Base-by-base conservation (phyloP, 1,140 invertebrate species). In the Bombus ignitus region DNA sequence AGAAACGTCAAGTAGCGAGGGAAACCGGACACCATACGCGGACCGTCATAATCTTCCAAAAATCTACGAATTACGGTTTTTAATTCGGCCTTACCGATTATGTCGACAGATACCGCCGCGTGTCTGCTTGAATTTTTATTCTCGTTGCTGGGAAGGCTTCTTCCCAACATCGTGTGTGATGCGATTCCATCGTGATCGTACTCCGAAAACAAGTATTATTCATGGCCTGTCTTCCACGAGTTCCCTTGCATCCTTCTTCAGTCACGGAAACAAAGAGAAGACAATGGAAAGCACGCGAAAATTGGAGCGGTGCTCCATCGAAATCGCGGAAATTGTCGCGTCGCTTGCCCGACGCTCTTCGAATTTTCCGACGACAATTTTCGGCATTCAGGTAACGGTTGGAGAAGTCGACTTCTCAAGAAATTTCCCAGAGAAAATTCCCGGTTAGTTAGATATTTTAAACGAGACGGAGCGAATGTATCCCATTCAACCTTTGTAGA, bases 31-130 rank as follows among this genome's bases (percentile, higher is more conserved):
- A 4, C 59, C 13, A 2, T 18, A 10, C 79, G 15, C 4, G 10
- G n/a, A 1, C 4, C 12, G n/a, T 12, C 66, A 80, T 90, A 88
- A 90, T 86, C 83, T 70, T 68, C 25, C 72, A 53, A 76, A 90
- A 86, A 83, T 82, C 78, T 68, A 70, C 82, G 72, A 90, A 90
- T 85, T 90, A 88, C 83, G 32, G 73, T 86, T 90, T 90, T 90
- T 90, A 90, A 90, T 90, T 68, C 76, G 22, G 79, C 47, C 80
- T 62, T 66, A 6, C 59, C 89, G 88, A 90, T 90, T 90, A 90
- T 42, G 88, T 68, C 86, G 39, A 18, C 37, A 87, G 77, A 83
- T 73, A 77, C 62, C 57, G 32, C 8, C 57, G 53, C 73, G 75
- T 79, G 72, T 89, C 85, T 66, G 65, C 70, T 81, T 89, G 75